phyloP scores from a whole-genome alignment of 2,113 vertebrate genomes.

The Orthonyx spaldingii region DNA sequence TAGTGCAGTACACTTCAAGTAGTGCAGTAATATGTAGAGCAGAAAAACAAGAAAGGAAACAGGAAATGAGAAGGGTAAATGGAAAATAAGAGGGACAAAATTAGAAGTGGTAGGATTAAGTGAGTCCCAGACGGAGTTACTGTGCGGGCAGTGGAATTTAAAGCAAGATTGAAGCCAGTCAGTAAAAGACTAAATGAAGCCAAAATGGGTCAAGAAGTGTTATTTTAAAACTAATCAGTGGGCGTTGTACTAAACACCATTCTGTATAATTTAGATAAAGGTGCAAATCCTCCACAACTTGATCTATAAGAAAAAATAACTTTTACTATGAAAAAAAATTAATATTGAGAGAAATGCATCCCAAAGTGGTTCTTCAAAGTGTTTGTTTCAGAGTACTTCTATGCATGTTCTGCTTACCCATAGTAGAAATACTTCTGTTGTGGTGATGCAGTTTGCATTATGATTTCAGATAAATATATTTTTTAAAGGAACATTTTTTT shows the following conservation, averaged over 20 bases:
- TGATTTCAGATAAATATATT: background rate
- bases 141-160: background rate
- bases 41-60: background rate
- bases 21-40: background rate
- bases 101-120: background rate
- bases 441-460: background rate
- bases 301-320: background rate
- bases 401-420: background rate
- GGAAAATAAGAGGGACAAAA: background rate
- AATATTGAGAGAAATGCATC: background rate
- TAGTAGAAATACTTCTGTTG: background rate
- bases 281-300: background rate
- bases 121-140: background rate
- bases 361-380: background rate
- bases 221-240: background rate
- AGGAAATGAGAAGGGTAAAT: background rate
- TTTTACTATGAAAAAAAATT: background rate
- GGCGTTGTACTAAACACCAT: background rate
- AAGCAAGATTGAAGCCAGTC: background rate
- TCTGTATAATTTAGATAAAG: background rate
- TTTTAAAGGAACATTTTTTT: background rate
- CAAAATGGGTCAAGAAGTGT: background rate
- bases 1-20: rapidly evolving
- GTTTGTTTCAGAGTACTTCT: background rate
- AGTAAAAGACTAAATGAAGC: background rate